Evolutionary conservation across 2,113 vertebrate species (phyloP).

Genomic region (Grus americana): DNA sequence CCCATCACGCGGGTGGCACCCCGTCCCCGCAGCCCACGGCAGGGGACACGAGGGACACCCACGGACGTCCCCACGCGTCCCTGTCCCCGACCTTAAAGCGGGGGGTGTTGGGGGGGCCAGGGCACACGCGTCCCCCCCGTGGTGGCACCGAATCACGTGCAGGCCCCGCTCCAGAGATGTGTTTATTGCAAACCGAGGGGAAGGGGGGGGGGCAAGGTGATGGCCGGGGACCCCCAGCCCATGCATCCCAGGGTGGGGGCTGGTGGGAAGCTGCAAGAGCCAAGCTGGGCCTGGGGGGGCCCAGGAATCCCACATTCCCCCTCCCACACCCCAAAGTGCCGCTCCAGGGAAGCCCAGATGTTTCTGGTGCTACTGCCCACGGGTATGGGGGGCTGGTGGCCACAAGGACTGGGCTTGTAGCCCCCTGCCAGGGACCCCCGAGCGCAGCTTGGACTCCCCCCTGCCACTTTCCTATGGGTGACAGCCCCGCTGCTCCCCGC

Average conservation of each 20-base stretch:
- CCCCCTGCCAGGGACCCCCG: background rate
- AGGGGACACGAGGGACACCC: background rate
- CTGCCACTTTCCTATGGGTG: background rate
- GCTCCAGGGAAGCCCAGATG: background rate
- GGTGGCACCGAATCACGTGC: background rate
- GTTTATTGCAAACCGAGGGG: conserved; percentile 19
- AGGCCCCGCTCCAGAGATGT: background rate
- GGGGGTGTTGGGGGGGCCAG: fast-evolving
- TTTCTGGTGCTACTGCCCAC: background rate
- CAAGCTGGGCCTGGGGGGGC: background rate
- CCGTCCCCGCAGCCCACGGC: background rate
- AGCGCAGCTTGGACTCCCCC: background rate
- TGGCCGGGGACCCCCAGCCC: background rate
- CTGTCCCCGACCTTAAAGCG: too few relatives aligned
- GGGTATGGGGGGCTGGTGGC: background rate
- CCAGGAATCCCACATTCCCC: background rate
- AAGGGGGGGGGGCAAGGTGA: too few relatives aligned
- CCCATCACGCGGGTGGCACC: too few relatives aligned
- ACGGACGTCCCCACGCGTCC: background rate
- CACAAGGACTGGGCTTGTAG: background rate
- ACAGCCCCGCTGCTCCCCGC: background rate
- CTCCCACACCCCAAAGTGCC: background rate
- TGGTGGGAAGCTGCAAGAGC: background rate
- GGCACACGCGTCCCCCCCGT: background rate
- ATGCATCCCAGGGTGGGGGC: background rate